Evolutionary conservation across 1,140 invertebrate genomes (phyloP).

Genomic region (Zaprionus kolodkinae): DNA sequence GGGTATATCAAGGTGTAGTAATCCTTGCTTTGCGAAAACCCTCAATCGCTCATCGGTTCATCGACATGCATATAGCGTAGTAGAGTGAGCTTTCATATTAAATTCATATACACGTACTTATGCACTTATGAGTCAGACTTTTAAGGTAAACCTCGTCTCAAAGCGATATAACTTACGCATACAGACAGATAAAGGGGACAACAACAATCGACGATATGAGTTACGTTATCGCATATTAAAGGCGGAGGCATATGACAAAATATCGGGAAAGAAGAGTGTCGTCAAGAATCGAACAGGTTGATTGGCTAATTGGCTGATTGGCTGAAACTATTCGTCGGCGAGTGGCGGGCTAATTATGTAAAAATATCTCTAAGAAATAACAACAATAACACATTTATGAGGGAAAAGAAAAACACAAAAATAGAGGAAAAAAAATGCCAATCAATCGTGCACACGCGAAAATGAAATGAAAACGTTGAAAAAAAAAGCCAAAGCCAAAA

Average conservation of each 20-base stretch:
- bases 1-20: neutral
- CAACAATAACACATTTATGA: conserved; percentile 15
- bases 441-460: conserved; percentile 70
- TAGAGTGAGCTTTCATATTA: conserved; percentile 33
- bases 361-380: conserved; percentile 58
- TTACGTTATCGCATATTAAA: conserved; percentile 46
- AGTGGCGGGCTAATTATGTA: conserved; percentile 57
- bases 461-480: conserved; percentile 66
- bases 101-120: conserved; percentile 32
- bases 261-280: conserved; percentile 14
- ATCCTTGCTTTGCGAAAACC: conserved; percentile 14
- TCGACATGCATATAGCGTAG: conserved; percentile 68
- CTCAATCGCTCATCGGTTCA: conserved; percentile 50
- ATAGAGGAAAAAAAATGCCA: conserved; percentile 47
- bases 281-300: conserved; percentile 50
- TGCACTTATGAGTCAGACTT: conserved; percentile 57
- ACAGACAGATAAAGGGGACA: neutral
- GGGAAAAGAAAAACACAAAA: conserved; percentile 46
- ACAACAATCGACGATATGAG: conserved; percentile 15
- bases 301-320: conserved; percentile 60
- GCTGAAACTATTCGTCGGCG: conserved; percentile 7
- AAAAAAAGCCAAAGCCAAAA: conserved; percentile 47
- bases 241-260: conserved; percentile 60
- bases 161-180: neutral
- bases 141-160: conserved; percentile 30